Conservation (phyloP, 2,113 vertebrate species). For the Pelecanoides urinatrix region DNA sequence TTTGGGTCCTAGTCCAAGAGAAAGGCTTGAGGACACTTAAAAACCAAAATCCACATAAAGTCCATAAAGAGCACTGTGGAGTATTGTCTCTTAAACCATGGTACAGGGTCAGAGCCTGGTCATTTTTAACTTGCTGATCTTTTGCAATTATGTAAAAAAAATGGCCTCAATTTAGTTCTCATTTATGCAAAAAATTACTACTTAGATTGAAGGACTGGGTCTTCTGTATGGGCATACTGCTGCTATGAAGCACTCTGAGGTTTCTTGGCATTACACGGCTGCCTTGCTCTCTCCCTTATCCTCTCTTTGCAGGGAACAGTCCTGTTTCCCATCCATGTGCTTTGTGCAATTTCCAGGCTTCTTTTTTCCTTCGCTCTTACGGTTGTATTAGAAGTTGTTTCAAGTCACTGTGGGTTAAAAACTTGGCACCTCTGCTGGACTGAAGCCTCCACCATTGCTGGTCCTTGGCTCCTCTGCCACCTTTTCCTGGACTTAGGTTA, state of each 20-base stretch:
- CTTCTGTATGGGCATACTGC: background rate
- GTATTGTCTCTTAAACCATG: background rate
- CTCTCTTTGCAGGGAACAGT: background rate
- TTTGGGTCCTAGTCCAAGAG: background rate
- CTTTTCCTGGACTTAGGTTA: background rate
- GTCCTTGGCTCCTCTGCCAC: background rate
- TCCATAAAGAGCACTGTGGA: background rate
- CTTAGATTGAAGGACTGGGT: background rate
- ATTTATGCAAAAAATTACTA: background rate
- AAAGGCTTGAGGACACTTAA: background rate
- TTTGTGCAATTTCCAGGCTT: background rate
- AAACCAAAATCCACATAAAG: background rate
- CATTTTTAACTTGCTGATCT: background rate
- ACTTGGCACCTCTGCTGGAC: background rate
- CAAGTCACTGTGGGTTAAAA: background rate
- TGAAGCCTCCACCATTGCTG: background rate
- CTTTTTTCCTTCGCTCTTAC: background rate
- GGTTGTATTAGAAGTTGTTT: background rate
- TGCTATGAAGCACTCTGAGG: background rate
- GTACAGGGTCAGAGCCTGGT: background rate
- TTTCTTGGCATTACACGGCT: background rate
- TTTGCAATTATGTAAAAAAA: background rate
- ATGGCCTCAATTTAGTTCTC: background rate
- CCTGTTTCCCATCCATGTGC: background rate
- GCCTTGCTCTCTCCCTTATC: background rate